These are phyloP conservation scores for Sinocyclocheilus anophthalmus DNA, from an alignment of 2,113 vertebrate genomes.

Conservation along the genomic window DNA sequence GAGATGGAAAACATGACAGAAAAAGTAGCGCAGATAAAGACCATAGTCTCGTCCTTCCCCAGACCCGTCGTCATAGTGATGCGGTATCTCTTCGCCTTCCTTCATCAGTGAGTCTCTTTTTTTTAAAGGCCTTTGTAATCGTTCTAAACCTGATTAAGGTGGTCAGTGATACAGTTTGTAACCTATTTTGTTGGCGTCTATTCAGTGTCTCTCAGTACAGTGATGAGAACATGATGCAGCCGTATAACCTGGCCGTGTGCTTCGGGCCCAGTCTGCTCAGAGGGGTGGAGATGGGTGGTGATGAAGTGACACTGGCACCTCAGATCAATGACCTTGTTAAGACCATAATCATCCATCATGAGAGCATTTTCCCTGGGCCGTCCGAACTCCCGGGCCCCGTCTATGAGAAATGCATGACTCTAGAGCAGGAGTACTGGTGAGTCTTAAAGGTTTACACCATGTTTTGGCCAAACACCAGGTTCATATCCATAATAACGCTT, in stretches of 20 bases:
- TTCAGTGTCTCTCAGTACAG: slow-evolving; percentile 86
- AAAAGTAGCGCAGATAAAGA: slow-evolving; percentile 72
- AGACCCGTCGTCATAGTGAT: slow-evolving; percentile 80
- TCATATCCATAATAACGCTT: too few species aligned
- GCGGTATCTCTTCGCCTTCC: slow-evolving; percentile 89
- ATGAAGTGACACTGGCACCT: slow-evolving; percentile 85
- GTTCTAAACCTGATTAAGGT: not conserved
- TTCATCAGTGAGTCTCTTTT: slow-evolving; percentile 83
- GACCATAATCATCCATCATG: slow-evolving; percentile 83
- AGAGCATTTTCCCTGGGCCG: slow-evolving; percentile 76
- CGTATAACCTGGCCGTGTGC: slow-evolving; percentile 88
- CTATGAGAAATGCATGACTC: slow-evolving; percentile 85
- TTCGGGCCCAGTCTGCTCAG: slow-evolving; percentile 85
- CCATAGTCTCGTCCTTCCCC: slow-evolving; percentile 74
- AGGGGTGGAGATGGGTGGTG: slow-evolving; percentile 74
- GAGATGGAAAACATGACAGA: slow-evolving; percentile 76
- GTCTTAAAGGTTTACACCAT: too few species aligned
- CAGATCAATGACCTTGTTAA: slow-evolving; percentile 88
- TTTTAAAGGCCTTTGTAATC: slow-evolving; percentile 16
- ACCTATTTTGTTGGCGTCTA: slow-evolving; percentile 25
- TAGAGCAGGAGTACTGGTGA: slow-evolving; percentile 82
- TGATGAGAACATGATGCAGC: slow-evolving; percentile 90
- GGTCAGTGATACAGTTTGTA: not conserved
- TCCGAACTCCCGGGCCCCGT: slow-evolving; percentile 74
- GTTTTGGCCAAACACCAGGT: too few species aligned